Conservation (phyloP, 2,113 vertebrate genomes). For the Anseranas semipalmata region DNA sequence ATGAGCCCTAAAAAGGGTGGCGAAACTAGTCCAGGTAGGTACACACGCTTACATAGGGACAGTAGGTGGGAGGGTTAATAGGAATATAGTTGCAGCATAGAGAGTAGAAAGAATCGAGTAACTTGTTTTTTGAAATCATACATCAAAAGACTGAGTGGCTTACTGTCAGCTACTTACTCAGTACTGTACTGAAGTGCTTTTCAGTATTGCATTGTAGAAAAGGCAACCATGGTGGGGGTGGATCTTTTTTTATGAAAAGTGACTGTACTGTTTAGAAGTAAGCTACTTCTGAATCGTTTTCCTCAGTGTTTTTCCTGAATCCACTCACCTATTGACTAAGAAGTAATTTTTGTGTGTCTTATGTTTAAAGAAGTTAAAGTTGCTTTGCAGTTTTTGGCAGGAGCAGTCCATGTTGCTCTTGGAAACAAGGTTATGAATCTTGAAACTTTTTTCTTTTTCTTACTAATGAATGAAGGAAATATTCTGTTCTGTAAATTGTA, state of each 20-base stretch:
- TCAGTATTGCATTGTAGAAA: background rate
- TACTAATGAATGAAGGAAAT: background rate
- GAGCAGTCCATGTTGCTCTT: background rate
- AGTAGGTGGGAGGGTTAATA: background rate
- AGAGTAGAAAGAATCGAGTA: background rate
- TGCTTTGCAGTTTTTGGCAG: background rate
- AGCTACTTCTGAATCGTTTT: background rate
- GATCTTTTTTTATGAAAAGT: background rate
- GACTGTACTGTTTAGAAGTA: background rate
- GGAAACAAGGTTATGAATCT: background rate
- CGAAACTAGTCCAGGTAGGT: slow-evolving; percentile 87
- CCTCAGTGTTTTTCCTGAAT: background rate
- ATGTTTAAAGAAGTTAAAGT: background rate
- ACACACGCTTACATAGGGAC: background rate
- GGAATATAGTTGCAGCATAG: accelerated
- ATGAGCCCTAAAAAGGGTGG: slow-evolving; percentile 93
- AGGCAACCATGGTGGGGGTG: background rate
- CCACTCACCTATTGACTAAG: background rate
- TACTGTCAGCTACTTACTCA: background rate
- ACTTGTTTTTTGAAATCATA: background rate
- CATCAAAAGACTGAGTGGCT: background rate
- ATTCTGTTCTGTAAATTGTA: background rate
- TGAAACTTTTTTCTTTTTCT: background rate
- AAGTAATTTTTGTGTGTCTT: background rate
- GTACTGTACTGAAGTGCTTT: background rate